Conservation (phyloP, 2,113 vertebrate species). For the Arothron firmamentum region DNA sequence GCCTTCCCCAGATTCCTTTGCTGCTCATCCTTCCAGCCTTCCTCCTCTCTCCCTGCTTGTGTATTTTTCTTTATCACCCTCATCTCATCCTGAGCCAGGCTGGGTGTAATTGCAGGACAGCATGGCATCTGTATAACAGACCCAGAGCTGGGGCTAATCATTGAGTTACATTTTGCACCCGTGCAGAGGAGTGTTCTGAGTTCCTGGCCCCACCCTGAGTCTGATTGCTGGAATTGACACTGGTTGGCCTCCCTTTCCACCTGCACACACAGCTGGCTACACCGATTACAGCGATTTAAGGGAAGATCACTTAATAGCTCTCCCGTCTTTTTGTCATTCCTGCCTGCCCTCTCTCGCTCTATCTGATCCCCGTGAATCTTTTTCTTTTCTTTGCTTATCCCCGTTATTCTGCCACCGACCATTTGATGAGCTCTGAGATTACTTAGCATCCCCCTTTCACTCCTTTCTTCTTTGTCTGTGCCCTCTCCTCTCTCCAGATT, state of each 20-base stretch:
- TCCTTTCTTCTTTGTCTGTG: constrained; percentile 39
- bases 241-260: constrained; percentile 56
- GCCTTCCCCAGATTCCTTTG: constrained; percentile 24
- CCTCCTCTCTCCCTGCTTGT: constrained; percentile 2
- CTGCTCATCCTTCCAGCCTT: constrained; percentile 12
- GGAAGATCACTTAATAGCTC: constrained; percentile 70
- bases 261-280: constrained; percentile 69
- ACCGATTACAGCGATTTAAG: constrained; percentile 63
- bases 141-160: constrained; percentile 56
- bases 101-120: constrained; percentile 57
- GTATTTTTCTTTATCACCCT: constrained; percentile 27
- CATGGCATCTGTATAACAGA: constrained; percentile 43
- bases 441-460: constrained; percentile 51
- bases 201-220: constrained; percentile 52
- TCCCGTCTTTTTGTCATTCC: constrained; percentile 54
- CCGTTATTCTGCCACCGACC: constrained; percentile 43
- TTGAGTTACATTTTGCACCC: constrained; percentile 51
- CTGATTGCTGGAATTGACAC: constrained; percentile 67
- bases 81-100: constrained; percentile 32
- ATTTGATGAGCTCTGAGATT: constrained; percentile 43
- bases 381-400: constrained; percentile 32
- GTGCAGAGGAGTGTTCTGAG: constrained; percentile 60
- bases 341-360: constrained; percentile 44
- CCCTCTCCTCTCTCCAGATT: constrained; percentile 34
- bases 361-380: constrained; percentile 52